phyloP scores from a whole-genome alignment of 30 jellyfish, hydroid and myxozoan species.

The Calvadosia cruxmelitensis region DNA sequence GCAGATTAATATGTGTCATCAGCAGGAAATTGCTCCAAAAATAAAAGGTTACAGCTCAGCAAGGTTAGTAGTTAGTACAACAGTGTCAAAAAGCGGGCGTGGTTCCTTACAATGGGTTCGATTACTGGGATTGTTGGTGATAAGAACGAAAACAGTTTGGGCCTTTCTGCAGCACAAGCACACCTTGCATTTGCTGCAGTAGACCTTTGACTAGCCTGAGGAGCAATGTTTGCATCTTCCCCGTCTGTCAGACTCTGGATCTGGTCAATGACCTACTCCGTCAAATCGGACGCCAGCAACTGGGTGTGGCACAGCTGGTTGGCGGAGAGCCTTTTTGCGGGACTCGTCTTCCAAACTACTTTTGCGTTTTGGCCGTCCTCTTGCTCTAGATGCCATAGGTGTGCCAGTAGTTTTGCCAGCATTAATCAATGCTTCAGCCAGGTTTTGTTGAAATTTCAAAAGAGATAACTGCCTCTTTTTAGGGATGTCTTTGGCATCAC shows the following conservation, averaged over 20 bases:
- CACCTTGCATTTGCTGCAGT: slow-evolving; percentile 1
- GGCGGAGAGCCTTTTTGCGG: not conserved
- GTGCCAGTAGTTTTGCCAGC: not conserved
- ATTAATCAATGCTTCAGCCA: not conserved
- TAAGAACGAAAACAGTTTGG: not conserved
- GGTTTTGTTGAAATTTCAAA: not conserved
- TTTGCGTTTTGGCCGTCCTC: slow-evolving; percentile 1
- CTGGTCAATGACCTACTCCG: slow-evolving; percentile 1
- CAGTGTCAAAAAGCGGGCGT: not conserved
- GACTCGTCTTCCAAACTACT: not conserved
- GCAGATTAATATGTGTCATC: not conserved
- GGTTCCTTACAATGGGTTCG: no score
- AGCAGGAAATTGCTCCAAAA: not conserved
- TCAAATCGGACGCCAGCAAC: slow-evolving; percentile 1
- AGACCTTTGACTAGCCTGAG: slow-evolving; percentile 1
- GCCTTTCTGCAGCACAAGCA: not conserved
- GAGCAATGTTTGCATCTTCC: slow-evolving; percentile 1
- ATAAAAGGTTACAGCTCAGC: not conserved
- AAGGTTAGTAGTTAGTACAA: not conserved
- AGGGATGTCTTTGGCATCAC: no score
- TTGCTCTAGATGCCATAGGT: not conserved
- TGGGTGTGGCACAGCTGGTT: no score
- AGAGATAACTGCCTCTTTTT: slow-evolving; percentile 1
- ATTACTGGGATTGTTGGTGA: not conserved
- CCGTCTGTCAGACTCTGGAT: slow-evolving; percentile 2